These are phyloP conservation scores for Capitulum mitella DNA, from an alignment of 2,888 invertebrate genomes.

Conservation along the genomic window DNA sequence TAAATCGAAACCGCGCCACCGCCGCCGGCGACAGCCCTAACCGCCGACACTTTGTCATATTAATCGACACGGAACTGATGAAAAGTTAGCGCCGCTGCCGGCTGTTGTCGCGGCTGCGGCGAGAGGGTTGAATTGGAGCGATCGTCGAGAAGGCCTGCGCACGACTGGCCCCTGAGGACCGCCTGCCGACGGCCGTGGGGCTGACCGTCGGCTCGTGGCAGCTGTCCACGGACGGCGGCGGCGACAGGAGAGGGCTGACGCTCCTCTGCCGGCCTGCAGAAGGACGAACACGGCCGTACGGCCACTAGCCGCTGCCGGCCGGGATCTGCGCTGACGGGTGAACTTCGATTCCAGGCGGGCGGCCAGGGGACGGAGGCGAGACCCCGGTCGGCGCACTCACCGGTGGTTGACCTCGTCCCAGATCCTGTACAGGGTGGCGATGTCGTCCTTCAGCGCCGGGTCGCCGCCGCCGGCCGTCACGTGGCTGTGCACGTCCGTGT, in stretches of 20 bases:
- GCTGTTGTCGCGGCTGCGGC: neutral
- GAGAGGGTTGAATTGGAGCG: neutral
- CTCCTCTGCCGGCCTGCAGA: too few species aligned
- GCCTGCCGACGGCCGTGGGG: too few species aligned
- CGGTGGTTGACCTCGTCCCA: constrained; percentile 64
- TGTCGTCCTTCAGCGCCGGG: constrained; percentile 55
- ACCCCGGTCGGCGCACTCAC: constrained; percentile 46
- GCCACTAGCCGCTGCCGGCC: too few species aligned
- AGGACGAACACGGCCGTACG: too few species aligned
- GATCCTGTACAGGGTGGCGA: constrained; percentile 58
- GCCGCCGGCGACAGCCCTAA: neutral
- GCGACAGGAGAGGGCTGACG: too few species aligned
- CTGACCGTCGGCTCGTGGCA: too few species aligned
- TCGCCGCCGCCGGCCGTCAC: neutral
- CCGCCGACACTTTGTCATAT: constrained; percentile 9
- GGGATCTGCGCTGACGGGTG: too few species aligned
- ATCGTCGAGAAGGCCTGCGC: too few species aligned
- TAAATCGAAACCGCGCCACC: constrained; percentile 21
- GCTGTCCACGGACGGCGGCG: too few species aligned
- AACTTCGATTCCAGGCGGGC: too few species aligned
- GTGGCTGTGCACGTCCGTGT: neutral
- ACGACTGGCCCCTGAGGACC: too few species aligned
- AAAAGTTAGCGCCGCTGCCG: neutral
- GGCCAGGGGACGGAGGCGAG: neutral
- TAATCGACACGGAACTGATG: constrained; percentile 10